A percentile compares a stretch with the other conserved stretches of the same genome.
Conservation (phyloP, 2,888 invertebrate genomes). For the Euphydryas editha region DNA sequence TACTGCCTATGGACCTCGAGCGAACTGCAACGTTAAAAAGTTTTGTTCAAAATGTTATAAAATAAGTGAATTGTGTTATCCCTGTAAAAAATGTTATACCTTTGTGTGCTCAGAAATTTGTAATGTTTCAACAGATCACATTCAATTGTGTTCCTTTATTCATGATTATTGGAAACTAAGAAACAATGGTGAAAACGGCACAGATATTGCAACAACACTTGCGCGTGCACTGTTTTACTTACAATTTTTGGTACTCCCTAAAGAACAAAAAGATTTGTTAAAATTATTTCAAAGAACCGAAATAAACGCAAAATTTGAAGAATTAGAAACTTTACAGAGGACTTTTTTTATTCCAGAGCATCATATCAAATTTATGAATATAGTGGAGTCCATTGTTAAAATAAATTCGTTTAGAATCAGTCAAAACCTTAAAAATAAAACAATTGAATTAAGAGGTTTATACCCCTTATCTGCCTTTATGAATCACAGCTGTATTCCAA, state of each 20-base stretch:
- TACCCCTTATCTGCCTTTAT: constrained; percentile 86
- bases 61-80: constrained; percentile 56
- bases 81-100: constrained; percentile 86
- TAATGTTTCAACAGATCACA: constrained; percentile 80
- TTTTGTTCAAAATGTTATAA: constrained; percentile 86
- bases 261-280: constrained; percentile 73
- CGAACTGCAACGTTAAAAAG: constrained; percentile 73
- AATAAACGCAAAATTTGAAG: constrained; percentile 62
- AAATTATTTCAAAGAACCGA: constrained; percentile 69
- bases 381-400: constrained; percentile 82
- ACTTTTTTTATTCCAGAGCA: constrained; percentile 70
- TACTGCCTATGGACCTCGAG: constrained; percentile 86
- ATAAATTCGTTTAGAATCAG: constrained; percentile 86
- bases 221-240: constrained; percentile 59
- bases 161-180: constrained; percentile 73
- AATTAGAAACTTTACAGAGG: constrained; percentile 77
- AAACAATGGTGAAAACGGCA: constrained; percentile 44
- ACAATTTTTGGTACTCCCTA: constrained; percentile 57
- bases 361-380: constrained; percentile 80
- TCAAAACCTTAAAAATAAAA: constrained; percentile 53
- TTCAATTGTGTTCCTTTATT: constrained; percentile 85
- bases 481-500: constrained; percentile 88
- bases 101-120: constrained; percentile 86
- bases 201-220: constrained; percentile 48
- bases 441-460: constrained; percentile 81